Percentiles rank a stretch among this genome's conserved stretches.
Conservation (phyloP, 2,113 vertebrate species). For the Neomonachus schauinslandi region DNA sequence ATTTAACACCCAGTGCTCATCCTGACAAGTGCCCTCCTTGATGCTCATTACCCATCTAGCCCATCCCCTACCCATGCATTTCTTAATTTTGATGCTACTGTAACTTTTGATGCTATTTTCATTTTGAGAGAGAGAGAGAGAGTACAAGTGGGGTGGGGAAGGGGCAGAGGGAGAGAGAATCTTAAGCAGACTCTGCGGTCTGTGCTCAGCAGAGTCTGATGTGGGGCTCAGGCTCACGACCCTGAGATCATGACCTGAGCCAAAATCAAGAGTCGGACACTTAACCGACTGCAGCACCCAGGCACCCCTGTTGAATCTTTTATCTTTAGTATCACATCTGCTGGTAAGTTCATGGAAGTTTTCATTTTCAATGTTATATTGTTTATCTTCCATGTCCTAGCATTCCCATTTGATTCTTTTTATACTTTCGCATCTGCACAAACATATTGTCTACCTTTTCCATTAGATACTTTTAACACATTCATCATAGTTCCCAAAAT, state of each 20-base stretch:
- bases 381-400: neutral
- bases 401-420: neutral
- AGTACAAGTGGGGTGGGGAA: neutral
- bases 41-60: too few species aligned
- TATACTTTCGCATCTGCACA: neutral
- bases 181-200: neutral
- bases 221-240: neutral
- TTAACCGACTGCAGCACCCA: neutral
- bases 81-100: neutral
- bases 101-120: neutral
- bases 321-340: neutral
- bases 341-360: neutral
- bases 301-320: neutral
- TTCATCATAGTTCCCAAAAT: neutral
- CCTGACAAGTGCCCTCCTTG: too few species aligned
- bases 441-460: neutral
- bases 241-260: neutral
- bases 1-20: too few species aligned
- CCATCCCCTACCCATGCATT: neutral
- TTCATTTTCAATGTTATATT: neutral
- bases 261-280: neutral
- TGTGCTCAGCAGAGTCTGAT: neutral
- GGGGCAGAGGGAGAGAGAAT: neutral
- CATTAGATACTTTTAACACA: neutral
- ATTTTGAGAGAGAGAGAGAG: neutral